phyloP scores from a whole-genome alignment of 2,113 vertebrate species.

The Cygnus atratus region DNA sequence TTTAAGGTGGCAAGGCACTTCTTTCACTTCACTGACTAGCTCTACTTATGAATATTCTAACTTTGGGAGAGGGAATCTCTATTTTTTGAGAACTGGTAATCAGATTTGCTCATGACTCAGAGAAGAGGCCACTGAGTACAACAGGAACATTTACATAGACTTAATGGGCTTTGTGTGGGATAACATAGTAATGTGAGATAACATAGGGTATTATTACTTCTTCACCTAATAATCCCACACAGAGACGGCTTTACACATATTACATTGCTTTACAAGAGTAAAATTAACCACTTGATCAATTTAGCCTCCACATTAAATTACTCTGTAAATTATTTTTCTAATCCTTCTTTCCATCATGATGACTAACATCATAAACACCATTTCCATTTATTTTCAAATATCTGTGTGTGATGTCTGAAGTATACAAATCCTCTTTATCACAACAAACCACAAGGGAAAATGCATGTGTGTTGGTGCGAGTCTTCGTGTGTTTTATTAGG shows the following conservation, averaged over 20 bases:
- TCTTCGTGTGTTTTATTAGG: not conserved
- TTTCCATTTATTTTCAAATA: not conserved
- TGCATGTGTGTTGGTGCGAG: rapidly evolving
- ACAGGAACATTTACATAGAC: not conserved
- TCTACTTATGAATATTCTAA: not conserved
- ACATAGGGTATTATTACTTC: not conserved
- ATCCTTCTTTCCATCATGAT: not conserved
- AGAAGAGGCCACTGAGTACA: not conserved
- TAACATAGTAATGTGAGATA: not conserved
- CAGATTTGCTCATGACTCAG: not conserved
- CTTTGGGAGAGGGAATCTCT: not conserved
- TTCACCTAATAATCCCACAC: not conserved
- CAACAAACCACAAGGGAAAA: not conserved
- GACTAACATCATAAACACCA: not conserved
- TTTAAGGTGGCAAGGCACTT: not conserved
- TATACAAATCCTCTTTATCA: not conserved
- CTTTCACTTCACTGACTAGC: not conserved
- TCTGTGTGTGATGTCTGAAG: not conserved
- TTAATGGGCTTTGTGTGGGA: not conserved
- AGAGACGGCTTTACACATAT: not conserved
- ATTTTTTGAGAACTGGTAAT: not conserved
- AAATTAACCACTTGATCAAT: not conserved
- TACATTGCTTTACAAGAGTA: not conserved
- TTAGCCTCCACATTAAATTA: not conserved
- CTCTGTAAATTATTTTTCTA: not conserved